phyloP scores from a whole-genome alignment of 2,113 vertebrate species.

The Asarcornis scutulata region DNA sequence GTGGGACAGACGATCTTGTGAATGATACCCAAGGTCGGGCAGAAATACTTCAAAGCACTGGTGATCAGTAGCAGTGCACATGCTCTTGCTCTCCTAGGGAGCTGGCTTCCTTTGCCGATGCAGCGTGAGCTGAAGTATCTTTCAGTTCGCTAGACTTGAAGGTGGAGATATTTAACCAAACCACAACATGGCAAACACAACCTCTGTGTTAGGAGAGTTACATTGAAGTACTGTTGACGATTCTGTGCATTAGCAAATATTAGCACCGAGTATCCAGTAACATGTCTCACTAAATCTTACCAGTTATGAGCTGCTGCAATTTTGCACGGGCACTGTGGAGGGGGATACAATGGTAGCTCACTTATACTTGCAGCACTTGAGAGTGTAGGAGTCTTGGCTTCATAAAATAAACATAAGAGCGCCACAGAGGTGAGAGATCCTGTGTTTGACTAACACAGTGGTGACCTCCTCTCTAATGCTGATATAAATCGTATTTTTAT shows the following conservation, averaged over 20 bases:
- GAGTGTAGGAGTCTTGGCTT: slow-evolving; percentile 6
- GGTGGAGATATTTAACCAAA: slow-evolving; percentile 32
- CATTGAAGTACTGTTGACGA: not conserved
- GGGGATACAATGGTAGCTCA: not conserved
- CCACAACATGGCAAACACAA: slow-evolving; percentile 55
- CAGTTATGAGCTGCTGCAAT: not conserved
- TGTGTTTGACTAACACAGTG: slow-evolving; percentile 50
- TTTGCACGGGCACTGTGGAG: not conserved
- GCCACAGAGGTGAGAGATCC: slow-evolving; percentile 64
- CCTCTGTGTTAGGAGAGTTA: slow-evolving; percentile 24
- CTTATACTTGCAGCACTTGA: not conserved
- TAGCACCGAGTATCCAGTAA: slow-evolving; percentile 35
- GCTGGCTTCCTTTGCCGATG: not conserved
- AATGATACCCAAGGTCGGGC: not conserved
- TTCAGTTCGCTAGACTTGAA: not conserved
- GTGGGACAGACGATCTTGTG: not conserved
- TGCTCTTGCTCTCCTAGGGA: not conserved
- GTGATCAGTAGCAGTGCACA: not conserved
- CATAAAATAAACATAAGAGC: slow-evolving; percentile 46
- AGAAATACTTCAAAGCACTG: not conserved
- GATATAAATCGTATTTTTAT: slow-evolving; percentile 15
- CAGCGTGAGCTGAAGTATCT: not conserved
- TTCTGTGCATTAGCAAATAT: slow-evolving; percentile 24
- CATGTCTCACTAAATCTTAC: not conserved
- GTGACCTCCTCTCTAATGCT: slow-evolving; percentile 12